These are phyloP conservation scores for Halichoeres trimaculatus DNA, from an alignment of 2,113 vertebrate species.

Conservation along the genomic window DNA sequence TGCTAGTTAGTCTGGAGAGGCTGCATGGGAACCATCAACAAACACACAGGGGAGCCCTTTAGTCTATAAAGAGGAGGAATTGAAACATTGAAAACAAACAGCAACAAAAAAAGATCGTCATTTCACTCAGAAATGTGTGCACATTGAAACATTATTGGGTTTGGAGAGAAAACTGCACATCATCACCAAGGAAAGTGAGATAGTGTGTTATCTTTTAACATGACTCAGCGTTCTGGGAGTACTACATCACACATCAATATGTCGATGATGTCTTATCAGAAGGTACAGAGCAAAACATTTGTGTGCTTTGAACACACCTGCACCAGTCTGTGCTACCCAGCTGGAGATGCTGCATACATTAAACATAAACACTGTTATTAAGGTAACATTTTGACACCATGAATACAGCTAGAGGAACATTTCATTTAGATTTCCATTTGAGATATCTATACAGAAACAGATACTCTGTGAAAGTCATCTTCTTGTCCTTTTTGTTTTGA, in stretches of 20 bases:
- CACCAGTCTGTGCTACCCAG: background rate
- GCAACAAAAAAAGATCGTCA: too few species aligned
- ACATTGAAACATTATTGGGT: background rate
- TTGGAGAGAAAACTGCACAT: slow-evolving; percentile 18
- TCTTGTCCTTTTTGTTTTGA: too few species aligned
- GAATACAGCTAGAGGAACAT: too few species aligned
- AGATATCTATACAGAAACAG: too few species aligned
- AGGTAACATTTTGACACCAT: background rate
- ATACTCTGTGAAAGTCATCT: too few species aligned
- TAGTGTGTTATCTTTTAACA: background rate
- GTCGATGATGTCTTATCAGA: background rate
- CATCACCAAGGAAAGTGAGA: background rate
- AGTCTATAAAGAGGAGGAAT: slow-evolving; percentile 39
- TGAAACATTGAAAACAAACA: slow-evolving; percentile 29
- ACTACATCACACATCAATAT: background rate
- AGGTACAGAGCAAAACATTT: too few species aligned
- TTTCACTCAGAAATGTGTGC: slow-evolving; percentile 20
- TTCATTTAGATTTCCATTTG: too few species aligned
- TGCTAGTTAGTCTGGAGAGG: slow-evolving; percentile 45
- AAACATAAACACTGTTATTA: background rate
- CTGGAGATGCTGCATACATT: background rate
- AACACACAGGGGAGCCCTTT: slow-evolving; percentile 24
- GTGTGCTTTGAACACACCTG: background rate
- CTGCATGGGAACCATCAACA: slow-evolving; percentile 44
- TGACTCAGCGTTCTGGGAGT: background rate